These are phyloP conservation scores for Plecotus auritus DNA, from an alignment of 2,113 vertebrate species.

Conservation along the genomic window DNA sequence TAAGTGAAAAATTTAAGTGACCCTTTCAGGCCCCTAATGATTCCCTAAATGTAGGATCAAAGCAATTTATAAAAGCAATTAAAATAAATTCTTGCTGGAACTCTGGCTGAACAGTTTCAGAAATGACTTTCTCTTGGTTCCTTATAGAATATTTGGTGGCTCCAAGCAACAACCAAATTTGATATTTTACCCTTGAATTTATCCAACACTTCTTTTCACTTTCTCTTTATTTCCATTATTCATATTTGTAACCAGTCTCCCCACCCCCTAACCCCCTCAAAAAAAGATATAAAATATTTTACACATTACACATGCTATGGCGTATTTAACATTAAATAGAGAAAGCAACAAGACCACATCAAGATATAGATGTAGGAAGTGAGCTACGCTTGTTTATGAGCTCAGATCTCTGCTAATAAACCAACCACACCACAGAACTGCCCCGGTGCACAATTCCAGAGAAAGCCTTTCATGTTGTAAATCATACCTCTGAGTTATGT, in stretches of 20 bases:
- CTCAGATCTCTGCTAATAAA: background rate
- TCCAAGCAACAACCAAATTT: background rate
- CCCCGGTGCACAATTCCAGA: rapidly evolving
- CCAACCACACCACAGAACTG: rapidly evolving
- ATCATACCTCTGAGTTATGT: background rate
- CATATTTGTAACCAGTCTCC: background rate
- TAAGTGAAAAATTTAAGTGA: constrained; percentile 65
- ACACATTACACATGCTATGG: background rate
- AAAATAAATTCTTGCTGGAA: constrained; percentile 64
- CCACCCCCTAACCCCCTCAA: no score
- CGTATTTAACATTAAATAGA: background rate
- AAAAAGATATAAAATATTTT: background rate
- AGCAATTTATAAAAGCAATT: constrained; percentile 70
- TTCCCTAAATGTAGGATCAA: constrained; percentile 63
- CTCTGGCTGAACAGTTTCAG: background rate
- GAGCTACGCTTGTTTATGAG: background rate
- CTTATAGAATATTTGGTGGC: background rate
- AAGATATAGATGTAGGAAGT: background rate
- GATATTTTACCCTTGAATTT: constrained; percentile 30
- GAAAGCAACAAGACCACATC: background rate
- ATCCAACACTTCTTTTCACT: background rate
- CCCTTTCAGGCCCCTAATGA: constrained; percentile 52
- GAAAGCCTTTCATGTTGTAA: rapidly evolving
- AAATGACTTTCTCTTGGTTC: constrained; percentile 12
- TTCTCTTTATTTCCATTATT: background rate